Evolutionary conservation across 2,113 vertebrate genomes (phyloP).

Genomic region (Gobiocypris rarus): DNA sequence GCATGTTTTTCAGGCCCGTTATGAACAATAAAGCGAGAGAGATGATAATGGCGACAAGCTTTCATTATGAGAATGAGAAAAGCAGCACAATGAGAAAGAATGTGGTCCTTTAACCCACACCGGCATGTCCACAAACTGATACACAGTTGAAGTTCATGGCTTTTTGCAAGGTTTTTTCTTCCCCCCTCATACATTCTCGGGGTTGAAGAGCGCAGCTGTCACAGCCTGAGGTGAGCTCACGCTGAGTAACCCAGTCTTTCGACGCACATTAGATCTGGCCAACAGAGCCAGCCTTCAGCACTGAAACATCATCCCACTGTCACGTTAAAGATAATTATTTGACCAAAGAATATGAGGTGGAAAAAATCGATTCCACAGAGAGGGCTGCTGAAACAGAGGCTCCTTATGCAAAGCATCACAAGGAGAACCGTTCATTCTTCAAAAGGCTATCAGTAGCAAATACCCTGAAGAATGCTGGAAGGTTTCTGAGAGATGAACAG

Average conservation of each 20-base stretch:
- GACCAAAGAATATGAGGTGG: slow-evolving; percentile 56
- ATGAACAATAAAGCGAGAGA: neutral
- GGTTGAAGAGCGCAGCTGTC: slow-evolving; percentile 52
- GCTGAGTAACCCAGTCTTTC: slow-evolving; percentile 36
- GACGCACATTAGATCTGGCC: slow-evolving; percentile 26
- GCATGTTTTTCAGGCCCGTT: neutral
- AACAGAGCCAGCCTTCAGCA: slow-evolving; percentile 36
- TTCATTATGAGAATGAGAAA: slow-evolving; percentile 24
- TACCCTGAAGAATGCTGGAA: slow-evolving; percentile 14
- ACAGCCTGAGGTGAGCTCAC: slow-evolving; percentile 46
- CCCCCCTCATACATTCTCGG: neutral
- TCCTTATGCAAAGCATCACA: slow-evolving; percentile 39
- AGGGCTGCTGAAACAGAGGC: slow-evolving; percentile 28
- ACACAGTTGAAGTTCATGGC: neutral
- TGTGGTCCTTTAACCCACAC: neutral
- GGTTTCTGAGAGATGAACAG: slow-evolving; percentile 21
- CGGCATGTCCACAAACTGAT: neutral
- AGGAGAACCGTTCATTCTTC: slow-evolving; percentile 20
- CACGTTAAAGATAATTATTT: slow-evolving; percentile 64
- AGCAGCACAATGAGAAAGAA: slow-evolving; percentile 16
- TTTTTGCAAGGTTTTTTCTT: neutral
- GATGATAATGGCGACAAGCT: neutral
- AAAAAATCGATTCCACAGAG: slow-evolving; percentile 53
- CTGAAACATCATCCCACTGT: slow-evolving; percentile 55
- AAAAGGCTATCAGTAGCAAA: slow-evolving; percentile 36